Evolutionary conservation across 2,888 invertebrate species (phyloP).

Genomic region (Aphodius granarius): DNA sequence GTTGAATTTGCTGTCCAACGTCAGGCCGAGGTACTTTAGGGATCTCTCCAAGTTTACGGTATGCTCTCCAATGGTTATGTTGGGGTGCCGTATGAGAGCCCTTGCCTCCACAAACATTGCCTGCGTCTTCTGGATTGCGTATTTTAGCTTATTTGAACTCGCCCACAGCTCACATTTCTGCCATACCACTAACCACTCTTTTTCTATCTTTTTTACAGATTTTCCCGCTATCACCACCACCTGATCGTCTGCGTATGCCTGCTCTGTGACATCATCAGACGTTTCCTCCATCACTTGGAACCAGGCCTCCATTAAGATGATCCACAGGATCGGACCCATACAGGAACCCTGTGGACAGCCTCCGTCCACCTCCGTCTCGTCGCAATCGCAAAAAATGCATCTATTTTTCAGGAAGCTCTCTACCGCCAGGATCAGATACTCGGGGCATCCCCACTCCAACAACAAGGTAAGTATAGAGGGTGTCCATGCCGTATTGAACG

Average conservation of each 20-base stretch:
- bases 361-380: no score
- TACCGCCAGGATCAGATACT: no score
- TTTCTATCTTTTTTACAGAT: neutral
- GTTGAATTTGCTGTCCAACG: neutral
- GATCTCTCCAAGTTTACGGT: neutral
- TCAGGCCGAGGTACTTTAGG: slow-evolving; percentile 1
- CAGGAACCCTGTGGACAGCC: neutral
- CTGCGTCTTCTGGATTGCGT: slow-evolving; percentile 25
- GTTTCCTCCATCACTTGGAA: slow-evolving; percentile 18
- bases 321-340: slow-evolving; percentile 34
- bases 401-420: slow-evolving; percentile 31
- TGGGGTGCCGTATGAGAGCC: neutral
- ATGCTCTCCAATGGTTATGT: neutral
- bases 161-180: neutral
- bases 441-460: neutral
- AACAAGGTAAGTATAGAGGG: slow-evolving; percentile 26
- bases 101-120: no score
- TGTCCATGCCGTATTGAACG: no score
- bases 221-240: neutral
- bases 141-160: neutral
- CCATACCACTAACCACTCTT: neutral
- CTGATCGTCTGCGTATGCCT: slow-evolving; percentile 1
- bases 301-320: slow-evolving; percentile 36
- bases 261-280: neutral
- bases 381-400: slow-evolving; percentile 23